Percentiles rank a stretch among this genome's conserved stretches.
Evolutionary conservation across 2,888 invertebrate genomes (phyloP).

Genomic region (Phyllotreta striolata): DNA sequence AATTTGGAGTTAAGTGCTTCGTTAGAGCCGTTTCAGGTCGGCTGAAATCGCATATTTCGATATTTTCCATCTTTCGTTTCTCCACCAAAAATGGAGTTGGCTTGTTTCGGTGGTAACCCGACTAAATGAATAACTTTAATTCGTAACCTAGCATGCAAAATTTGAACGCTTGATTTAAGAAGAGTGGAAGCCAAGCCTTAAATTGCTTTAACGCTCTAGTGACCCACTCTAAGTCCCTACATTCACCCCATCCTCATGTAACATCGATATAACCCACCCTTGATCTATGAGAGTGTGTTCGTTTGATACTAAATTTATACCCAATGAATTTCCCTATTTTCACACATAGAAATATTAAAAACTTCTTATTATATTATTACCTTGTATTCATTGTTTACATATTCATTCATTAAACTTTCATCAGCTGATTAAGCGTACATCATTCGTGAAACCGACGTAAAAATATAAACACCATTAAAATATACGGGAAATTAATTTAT

Average conservation of each 20-base stretch:
- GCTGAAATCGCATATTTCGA: too few relatives aligned
- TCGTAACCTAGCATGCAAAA: slow-evolving; percentile 13
- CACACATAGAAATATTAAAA: background rate
- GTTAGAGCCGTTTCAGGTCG: too few relatives aligned
- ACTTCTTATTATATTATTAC: background rate
- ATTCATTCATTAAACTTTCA: slow-evolving; percentile 42
- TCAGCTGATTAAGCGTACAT: slow-evolving; percentile 44
- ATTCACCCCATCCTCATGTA: slow-evolving; percentile 21
- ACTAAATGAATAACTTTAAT: background rate
- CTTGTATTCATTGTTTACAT: slow-evolving; percentile 42
- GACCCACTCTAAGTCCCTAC: slow-evolving; percentile 26
- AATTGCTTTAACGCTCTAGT: slow-evolving; percentile 19
- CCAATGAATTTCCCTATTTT: slow-evolving; percentile 6
- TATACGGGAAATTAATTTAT: slow-evolving; percentile 19
- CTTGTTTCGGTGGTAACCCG: too few relatives aligned
- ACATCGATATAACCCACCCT: slow-evolving; percentile 22
- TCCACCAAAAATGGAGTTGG: too few relatives aligned
- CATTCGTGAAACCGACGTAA: slow-evolving; percentile 39
- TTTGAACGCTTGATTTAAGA: slow-evolving; percentile 15
- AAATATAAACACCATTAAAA: slow-evolving; percentile 29
- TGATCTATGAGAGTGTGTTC: slow-evolving; percentile 17
- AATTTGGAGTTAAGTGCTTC: too few relatives aligned
- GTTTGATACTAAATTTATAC: slow-evolving; percentile 1
- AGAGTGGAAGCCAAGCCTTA: slow-evolving; percentile 11
- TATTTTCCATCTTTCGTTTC: too few relatives aligned